These are phyloP conservation scores for Meda fulgida DNA, from an alignment of 2,797 vertebrate genomes.

Conservation along the genomic window DNA sequence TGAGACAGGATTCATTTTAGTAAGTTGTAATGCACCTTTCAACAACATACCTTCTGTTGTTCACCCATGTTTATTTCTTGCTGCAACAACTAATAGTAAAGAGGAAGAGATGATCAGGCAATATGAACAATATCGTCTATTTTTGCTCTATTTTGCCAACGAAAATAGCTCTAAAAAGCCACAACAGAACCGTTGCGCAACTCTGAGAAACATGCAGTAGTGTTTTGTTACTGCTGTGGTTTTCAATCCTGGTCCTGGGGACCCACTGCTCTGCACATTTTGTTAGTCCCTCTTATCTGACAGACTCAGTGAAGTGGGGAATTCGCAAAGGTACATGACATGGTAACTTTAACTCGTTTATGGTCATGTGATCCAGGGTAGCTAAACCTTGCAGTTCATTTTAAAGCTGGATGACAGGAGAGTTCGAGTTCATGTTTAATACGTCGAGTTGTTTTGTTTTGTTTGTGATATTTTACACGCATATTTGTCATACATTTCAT, in stretches of 20 bases:
- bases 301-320: too few relatives aligned
- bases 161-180: neutral
- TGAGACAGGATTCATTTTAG: neutral
- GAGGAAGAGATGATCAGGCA: neutral
- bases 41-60: neutral
- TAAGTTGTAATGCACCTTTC: neutral
- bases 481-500: neutral
- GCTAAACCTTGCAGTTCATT: too few relatives aligned
- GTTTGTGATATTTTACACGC: neutral
- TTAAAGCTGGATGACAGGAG: too few relatives aligned
- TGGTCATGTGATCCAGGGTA: too few relatives aligned
- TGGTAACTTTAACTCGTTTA: neutral
- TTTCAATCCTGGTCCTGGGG: too few relatives aligned
- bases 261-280: too few relatives aligned
- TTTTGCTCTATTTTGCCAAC: neutral
- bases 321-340: neutral
- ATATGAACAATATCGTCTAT: neutral
- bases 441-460: too few relatives aligned
- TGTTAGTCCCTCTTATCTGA: too few relatives aligned
- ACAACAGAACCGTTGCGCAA: neutral
- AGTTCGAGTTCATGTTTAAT: too few relatives aligned
- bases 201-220: neutral
- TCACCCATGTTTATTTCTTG: neutral
- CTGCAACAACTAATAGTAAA: neutral
- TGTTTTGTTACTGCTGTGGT: neutral